phyloP scores from a whole-genome alignment of 2,113 vertebrate genomes.

The Xiphophorus maculatus region DNA sequence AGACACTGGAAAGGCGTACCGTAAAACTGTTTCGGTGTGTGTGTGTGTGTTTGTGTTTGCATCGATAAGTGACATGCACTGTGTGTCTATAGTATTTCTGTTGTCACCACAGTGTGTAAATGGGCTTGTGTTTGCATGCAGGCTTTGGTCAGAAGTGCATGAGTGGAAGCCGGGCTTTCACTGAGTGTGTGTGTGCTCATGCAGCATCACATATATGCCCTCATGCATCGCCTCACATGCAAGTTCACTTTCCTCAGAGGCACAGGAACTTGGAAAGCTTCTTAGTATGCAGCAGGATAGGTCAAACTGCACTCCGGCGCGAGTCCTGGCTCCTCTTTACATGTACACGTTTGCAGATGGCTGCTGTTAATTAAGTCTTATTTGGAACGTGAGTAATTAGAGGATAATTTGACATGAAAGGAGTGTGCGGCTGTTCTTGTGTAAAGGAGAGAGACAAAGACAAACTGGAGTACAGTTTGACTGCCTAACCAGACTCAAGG shows the following conservation, averaged over 20 bases:
- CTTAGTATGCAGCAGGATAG: slow-evolving; percentile 49
- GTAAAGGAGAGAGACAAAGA: slow-evolving; percentile 37
- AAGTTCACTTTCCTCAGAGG: slow-evolving; percentile 37
- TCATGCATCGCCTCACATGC: slow-evolving; percentile 43
- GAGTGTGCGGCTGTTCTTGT: slow-evolving; percentile 44
- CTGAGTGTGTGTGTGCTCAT: slow-evolving; percentile 14
- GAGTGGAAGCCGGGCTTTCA: slow-evolving; percentile 27
- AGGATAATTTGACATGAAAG: slow-evolving; percentile 71
- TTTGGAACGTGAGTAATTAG: slow-evolving; percentile 80
- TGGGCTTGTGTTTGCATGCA: slow-evolving; percentile 51
- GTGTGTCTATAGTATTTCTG: slow-evolving; percentile 36
- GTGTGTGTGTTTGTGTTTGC: slow-evolving; percentile 13
- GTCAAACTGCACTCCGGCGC: slow-evolving; percentile 40
- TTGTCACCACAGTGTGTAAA: slow-evolving; percentile 59
- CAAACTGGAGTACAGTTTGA: slow-evolving; percentile 27
- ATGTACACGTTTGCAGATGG: slow-evolving; percentile 70
- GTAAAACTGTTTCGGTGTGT: slow-evolving; percentile 7
- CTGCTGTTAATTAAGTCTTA: slow-evolving; percentile 75
- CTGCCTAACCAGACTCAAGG: slow-evolving; percentile 45
- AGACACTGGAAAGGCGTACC: slow-evolving; percentile 12
- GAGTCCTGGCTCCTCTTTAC: slow-evolving; percentile 25
- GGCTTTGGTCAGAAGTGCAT: slow-evolving; percentile 37
- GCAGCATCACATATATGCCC: slow-evolving; percentile 46
- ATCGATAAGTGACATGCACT: slow-evolving; percentile 21
- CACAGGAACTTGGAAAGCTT: slow-evolving; percentile 33